These are phyloP conservation scores for Penaeus indicus DNA, from an alignment of 1,140 invertebrate species.

Conservation along the genomic window DNA sequence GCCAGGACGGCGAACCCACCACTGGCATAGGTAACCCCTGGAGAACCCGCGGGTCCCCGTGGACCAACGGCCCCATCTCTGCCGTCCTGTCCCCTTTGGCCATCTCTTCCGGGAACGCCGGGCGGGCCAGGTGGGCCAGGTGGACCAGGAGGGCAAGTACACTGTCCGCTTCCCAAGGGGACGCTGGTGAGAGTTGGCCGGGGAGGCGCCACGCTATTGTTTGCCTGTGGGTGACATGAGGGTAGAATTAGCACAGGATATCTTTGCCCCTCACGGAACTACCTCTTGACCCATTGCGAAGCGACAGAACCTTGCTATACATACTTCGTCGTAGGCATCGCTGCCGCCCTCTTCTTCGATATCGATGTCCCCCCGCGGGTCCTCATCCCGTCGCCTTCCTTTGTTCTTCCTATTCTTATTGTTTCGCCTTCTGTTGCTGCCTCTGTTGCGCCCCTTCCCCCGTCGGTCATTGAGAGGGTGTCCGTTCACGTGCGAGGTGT, in stretches of 20 bases:
- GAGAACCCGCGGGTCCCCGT: not conserved
- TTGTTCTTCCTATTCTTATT: not conserved
- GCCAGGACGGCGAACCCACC: not conserved
- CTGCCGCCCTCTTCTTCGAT: slow-evolving; percentile 21
- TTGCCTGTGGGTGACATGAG: not conserved
- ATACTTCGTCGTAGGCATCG: slow-evolving; percentile 33
- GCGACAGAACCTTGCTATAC: not conserved
- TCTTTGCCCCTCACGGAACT: not conserved
- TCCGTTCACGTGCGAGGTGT: slow-evolving; percentile 60
- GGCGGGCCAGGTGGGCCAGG: slow-evolving; percentile 52
- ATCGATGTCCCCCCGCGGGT: slow-evolving; percentile 34
- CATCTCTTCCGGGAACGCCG: slow-evolving; percentile 27
- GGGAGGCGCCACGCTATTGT: not conserved
- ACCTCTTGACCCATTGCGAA: not conserved
- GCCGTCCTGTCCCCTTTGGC: slow-evolving; percentile 18
- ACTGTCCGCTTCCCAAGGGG: slow-evolving; percentile 20
- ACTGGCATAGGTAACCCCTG: not conserved
- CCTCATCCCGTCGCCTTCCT: not conserved
- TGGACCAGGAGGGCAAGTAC: slow-evolving; percentile 55
- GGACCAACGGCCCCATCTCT: not conserved
- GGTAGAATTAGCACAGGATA: not conserved
- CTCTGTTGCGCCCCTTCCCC: slow-evolving; percentile 35
- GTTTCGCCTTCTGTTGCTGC: not conserved
- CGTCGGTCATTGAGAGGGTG: slow-evolving; percentile 57
- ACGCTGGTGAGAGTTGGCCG: slow-evolving; percentile 11